Base-by-base conservation (phyloP, 2,888 invertebrate genomes). In the Drosophila trichaetosa region DNA sequence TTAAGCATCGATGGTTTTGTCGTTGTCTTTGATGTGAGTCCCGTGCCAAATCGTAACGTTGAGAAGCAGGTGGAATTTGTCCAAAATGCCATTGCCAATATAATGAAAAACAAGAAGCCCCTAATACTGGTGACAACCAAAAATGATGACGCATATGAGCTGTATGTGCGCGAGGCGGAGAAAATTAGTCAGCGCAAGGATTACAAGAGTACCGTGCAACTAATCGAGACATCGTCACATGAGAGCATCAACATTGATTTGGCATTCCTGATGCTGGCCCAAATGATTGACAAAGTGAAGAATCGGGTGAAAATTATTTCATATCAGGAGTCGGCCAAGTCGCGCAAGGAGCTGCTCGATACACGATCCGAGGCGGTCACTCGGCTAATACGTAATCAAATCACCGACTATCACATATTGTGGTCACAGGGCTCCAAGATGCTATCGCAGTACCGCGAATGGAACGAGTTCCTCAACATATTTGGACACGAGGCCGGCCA, bases 161-260 rank as follows among this genome's bases (percentile, higher is more conserved):
- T 96, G 76, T 98, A 97, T 77, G 95, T 97, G 1, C 95, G 97
- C 61, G 99, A 99, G 93, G 98, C 97, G 0, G 98, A 98, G 91
- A 96, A 96, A 87, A 94, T 99, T 76, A 95, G 98, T 36, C 95
- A 95, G 91, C 95, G 98, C 62, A 98, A 98, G 93, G 99, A 99
- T 93, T 98, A 97, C 93, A 98, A 98, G 91, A 96, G 96, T 72
- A 95, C 95, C 89, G 97, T 99, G 85, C 96, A 97, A 4, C 94
- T 99, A 51, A 96, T 99, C 64, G 99, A 99, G 94, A 98, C 98
- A 0, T 99, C 99, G 10, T 96, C 99, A 21, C 98, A 99, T 91
- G 97, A 98, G 91, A 98, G 98, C 90, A 98, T 99, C 78, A 99
- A 99, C 92, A 97, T 99, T 46, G 99, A 99, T 91, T 94, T 97